A percentile compares a stretch with the other conserved stretches of the same genome.
Evolutionary conservation across 2,888 invertebrate species (phyloP).

Genomic region (Steinernema scapterisci): DNA sequence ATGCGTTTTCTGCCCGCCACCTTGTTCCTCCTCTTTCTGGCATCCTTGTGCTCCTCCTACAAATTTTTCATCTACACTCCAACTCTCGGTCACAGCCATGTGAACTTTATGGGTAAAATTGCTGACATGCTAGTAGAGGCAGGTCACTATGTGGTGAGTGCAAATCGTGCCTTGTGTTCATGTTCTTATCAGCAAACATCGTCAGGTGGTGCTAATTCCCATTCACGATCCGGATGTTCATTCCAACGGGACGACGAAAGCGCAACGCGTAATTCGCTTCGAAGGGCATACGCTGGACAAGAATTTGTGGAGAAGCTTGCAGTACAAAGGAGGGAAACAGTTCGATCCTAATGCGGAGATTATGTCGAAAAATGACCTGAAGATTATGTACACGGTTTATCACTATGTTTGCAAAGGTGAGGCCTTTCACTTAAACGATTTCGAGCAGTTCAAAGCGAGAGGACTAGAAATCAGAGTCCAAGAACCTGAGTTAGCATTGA

Average conservation of each 20-base stretch:
- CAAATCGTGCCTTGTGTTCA: background rate
- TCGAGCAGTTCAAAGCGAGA: too few species aligned
- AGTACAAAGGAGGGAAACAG: conserved; percentile 7
- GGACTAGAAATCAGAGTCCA: too few species aligned
- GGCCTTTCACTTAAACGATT: too few species aligned
- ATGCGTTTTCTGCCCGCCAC: background rate
- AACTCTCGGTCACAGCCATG: conserved; percentile 17
- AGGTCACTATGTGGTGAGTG: conserved; percentile 26
- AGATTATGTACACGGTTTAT: conserved; percentile 26
- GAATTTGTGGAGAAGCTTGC: conserved; percentile 1
- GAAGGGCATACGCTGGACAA: conserved; percentile 20
- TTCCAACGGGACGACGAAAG: conserved; percentile 8
- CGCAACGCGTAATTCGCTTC: conserved; percentile 17
- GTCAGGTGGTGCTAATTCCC: conserved; percentile 30
- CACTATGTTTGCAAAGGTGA: conserved; percentile 22
- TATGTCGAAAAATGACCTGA: conserved; percentile 7
- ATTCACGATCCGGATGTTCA: conserved; percentile 30
- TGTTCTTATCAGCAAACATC: background rate
- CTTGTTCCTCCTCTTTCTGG: background rate
- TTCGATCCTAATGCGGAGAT: conserved; percentile 17
- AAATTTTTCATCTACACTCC: conserved; percentile 24
- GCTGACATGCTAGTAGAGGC: conserved; percentile 16
- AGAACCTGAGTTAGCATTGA: too few species aligned
- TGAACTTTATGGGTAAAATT: conserved; percentile 23
- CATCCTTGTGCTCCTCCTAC: background rate